Evolutionary conservation across 2,888 invertebrate genomes (phyloP), one percentile per base, ranked within the genome.

Genomic region (Neria commutata): DNA sequence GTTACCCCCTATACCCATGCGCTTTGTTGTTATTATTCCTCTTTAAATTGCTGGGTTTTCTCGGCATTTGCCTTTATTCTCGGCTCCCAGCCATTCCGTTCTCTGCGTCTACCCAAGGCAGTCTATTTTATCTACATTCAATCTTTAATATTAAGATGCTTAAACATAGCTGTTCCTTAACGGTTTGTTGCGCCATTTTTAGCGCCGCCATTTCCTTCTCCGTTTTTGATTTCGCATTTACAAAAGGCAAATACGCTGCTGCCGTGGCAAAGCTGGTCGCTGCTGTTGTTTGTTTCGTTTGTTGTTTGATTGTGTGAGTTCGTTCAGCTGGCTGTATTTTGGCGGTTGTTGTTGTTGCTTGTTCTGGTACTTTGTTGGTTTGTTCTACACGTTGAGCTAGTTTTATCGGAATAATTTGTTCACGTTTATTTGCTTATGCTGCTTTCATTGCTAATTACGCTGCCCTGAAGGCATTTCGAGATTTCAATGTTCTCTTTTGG

Each of bases 71-170:
- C n/a, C n/a, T n/a, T n/a, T n/a, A n/a, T n/a, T n/a, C n/a, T n/a
- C n/a, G n/a, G n/a, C n/a, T n/a, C n/a, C n/a, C n/a, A n/a, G n/a
- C n/a, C n/a, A n/a, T n/a, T n/a, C n/a, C n/a, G n/a, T n/a, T n/a
- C n/a, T n/a, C n/a, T n/a, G n/a, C n/a, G n/a, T n/a, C n/a, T n/a
- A n/a, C n/a, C n/a, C n/a, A n/a, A n/a, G n/a, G n/a, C n/a, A n/a
- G n/a, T n/a, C n/a, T n/a, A n/a, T n/a, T n/a, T 58, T 58, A 61
- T 61, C 61, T 54, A 48, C 34, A 34, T 61, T 58, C 58, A 61
- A 58, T 58, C 58, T 61, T 6, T 29, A 8, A 11, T 42, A 61
- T 61, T 58, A 61, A 61, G 58, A 56, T 16, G 55, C 58, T 55
- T 61, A 57, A 57, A 50, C 24, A 29, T 21, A 53, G 61, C 52